Conservation (phyloP, 2,797 vertebrate species). For the Hemibagrus guttatus region DNA sequence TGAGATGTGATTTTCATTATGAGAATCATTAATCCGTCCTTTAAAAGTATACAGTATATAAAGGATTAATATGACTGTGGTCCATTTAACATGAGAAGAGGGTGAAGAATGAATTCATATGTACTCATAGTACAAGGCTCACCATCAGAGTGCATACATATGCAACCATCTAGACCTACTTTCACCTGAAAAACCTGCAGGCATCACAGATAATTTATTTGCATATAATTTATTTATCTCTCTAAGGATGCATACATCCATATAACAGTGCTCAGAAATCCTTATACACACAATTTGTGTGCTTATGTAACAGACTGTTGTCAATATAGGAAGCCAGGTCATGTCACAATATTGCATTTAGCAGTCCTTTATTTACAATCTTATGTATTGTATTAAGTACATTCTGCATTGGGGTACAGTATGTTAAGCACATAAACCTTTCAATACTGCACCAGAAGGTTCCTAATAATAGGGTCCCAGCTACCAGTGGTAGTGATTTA, state of each 20-base stretch:
- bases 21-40: conserved; percentile 13
- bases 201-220: neutral
- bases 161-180: neutral
- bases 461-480: neutral
- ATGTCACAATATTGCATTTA: neutral
- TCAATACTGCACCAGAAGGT: neutral
- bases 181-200: neutral
- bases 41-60: conserved; percentile 1
- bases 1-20: neutral
- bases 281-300: neutral
- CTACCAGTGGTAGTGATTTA: neutral
- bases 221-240: neutral
- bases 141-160: neutral
- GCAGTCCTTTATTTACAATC: neutral
- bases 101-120: neutral
- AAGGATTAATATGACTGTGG: neutral
- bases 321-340: neutral
- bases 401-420: neutral
- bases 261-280: neutral
- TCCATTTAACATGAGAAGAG: neutral
- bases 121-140: neutral
- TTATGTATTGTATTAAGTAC: neutral
- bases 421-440: neutral
- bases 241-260: neutral
- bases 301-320: neutral